phyloP scores from a whole-genome alignment of 2,888 invertebrate species.

The Eristalis pertinax region DNA sequence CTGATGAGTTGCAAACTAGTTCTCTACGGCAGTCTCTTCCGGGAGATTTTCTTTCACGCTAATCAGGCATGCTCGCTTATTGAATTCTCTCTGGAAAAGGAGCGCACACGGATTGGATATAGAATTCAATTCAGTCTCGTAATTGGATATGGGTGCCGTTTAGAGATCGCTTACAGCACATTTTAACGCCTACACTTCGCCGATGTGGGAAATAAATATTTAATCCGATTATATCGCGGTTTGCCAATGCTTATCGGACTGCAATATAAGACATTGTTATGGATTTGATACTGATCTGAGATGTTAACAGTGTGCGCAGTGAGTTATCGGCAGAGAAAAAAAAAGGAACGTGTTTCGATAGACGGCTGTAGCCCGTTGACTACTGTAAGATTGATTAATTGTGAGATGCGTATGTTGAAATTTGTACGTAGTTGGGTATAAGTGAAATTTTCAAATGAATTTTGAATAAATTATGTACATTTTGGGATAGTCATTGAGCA shows the following conservation, averaged over 20 bases:
- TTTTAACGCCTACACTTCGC: conserved; percentile 51
- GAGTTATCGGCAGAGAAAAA: not conserved
- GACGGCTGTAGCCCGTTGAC: not conserved
- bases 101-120: not conserved
- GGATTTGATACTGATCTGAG: not conserved
- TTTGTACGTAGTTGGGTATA: no score
- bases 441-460: no score
- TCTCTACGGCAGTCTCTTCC: conserved; percentile 38
- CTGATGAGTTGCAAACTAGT: conserved; percentile 51
- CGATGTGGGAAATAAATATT: conserved; percentile 24
- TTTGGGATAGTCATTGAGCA: no score
- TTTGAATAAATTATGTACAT: no score
- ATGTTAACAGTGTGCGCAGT: not conserved
- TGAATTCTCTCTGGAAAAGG: conserved; percentile 15
- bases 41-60: conserved; percentile 62
- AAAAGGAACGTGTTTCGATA: not conserved
- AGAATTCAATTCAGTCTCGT: conserved; percentile 13
- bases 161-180: conserved; percentile 57
- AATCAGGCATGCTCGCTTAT: not conserved
- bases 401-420: no score
- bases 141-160: conserved; percentile 47
- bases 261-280: not conserved
- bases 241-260: conserved; percentile 44
- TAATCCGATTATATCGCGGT: conserved; percentile 36
- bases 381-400: no score